phyloP scores from a whole-genome alignment of 1,140 invertebrate species.

The Heliothis subflexa region DNA sequence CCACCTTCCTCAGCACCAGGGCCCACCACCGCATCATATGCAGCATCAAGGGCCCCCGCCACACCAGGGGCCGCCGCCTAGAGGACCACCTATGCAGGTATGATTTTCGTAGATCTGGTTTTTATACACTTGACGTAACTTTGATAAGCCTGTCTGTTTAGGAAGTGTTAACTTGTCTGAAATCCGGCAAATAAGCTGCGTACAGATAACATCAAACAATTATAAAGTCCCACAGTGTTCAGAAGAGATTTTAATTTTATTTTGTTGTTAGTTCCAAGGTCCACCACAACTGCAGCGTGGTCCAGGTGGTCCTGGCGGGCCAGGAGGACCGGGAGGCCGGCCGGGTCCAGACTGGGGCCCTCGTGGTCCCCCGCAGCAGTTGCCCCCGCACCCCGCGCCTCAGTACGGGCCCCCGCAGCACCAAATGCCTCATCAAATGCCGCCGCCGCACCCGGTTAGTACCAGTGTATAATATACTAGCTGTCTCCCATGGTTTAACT shows the following conservation, averaged over 20 bases:
- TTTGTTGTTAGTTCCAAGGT: slow-evolving; percentile 84
- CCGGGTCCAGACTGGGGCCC: slow-evolving; percentile 68
- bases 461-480: background rate
- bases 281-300: slow-evolving; percentile 90
- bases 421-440: slow-evolving; percentile 79
- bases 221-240: no score
- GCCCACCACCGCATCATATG: slow-evolving; percentile 81
- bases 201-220: no score
- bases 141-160: no score
- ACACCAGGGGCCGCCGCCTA: slow-evolving; percentile 86
- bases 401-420: slow-evolving; percentile 85
- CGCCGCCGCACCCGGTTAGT: slow-evolving; percentile 76
- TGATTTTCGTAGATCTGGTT: background rate
- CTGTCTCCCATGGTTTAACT: no score
- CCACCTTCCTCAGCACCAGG: slow-evolving; percentile 79
- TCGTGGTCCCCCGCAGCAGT: slow-evolving; percentile 89
- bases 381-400: slow-evolving; percentile 72
- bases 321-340: slow-evolving; percentile 82
- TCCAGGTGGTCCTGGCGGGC: slow-evolving; percentile 82
- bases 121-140: no score
- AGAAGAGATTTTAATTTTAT: no score
- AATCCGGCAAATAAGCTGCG: no score
- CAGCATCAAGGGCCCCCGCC: slow-evolving; percentile 78
- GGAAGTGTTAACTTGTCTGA: no score
- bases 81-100: slow-evolving; percentile 90